Percentiles rank a stretch among this genome's conserved stretches.
Conservation (phyloP, 2,797 vertebrate genomes). For the Poecilia picta region DNA sequence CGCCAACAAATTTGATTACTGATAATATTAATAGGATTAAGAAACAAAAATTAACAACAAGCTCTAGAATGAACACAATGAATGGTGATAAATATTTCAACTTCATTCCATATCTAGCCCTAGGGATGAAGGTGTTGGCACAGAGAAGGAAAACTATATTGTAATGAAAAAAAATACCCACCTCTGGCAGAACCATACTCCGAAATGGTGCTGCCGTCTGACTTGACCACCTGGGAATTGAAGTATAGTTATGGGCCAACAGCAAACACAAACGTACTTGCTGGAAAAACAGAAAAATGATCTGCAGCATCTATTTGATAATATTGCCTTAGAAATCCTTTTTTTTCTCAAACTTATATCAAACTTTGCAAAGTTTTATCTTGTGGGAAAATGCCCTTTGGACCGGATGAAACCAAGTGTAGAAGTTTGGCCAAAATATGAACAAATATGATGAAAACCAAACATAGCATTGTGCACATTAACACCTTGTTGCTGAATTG, state of each 20-base stretch:
- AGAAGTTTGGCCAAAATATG: neutral
- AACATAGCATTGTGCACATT: neutral
- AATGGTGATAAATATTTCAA: neutral
- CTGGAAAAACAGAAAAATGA: neutral
- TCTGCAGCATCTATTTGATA: neutral
- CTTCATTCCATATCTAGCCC: neutral
- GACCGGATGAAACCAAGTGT: neutral
- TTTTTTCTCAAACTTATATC: neutral
- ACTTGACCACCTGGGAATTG: neutral
- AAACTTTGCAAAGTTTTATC: neutral
- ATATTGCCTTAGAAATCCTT: neutral
- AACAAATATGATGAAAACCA: neutral
- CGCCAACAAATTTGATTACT: neutral
- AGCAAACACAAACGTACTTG: neutral
- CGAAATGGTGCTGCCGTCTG: neutral
- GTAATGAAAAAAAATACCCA: neutral
- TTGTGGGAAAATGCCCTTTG: neutral
- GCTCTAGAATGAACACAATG: neutral
- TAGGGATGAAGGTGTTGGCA: neutral
- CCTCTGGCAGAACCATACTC: neutral
- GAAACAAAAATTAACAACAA: neutral
- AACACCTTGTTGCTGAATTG: neutral
- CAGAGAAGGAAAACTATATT: neutral
- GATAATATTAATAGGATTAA: neutral
- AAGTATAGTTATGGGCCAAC: neutral